Evolutionary conservation across 2,113 vertebrate species (phyloP), one percentile per base, ranked within the genome.

Genomic region (Odontophorus gujanensis): DNA sequence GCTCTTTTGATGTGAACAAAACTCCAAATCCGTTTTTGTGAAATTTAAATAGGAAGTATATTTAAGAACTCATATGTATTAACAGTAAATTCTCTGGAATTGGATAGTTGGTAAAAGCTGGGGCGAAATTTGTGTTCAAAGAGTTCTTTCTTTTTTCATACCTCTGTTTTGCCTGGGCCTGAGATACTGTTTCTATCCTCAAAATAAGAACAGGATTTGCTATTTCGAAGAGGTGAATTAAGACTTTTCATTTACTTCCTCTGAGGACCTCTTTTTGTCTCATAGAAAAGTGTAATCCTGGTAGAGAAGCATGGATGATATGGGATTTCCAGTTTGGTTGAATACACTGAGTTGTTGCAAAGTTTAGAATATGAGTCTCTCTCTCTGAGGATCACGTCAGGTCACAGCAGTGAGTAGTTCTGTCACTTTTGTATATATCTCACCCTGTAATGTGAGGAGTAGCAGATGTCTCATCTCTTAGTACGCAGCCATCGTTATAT

Each of bases 1-100:
- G 30, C 92, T 96, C 94, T 95, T 98, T 98, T 97, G 96, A 97
- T 97, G 93, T 94, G 76, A 96, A 92, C 51, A 88, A 96, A 97
- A 95, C 63, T 93, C 83, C 65, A 95, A 96, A 97, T 96, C 93
- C 51, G 3, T 92, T 95, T 92, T 96, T 79, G 95, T 96, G 92
- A 90, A 95, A 94, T 90, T 67, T 95, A 86, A 96, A 87, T 62
- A 88, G 73, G 66, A 61, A 59, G n/a, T 87, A 22, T 90, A 38
- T 94, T 95, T 93, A 84, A 93, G 91, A 94, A 92, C 89, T 66
- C 32, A 0, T 84, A 40, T 84, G 42, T 47, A 45, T 45, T 81
- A 92, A 89, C 79, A 92, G 75, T 66, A 88, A 63, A 59, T 81
- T 86, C 67, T 87, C 45, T 92, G 78, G 83, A 91, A 94, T 50